Conservation (phyloP, 2,797 vertebrate species). For the Chloroceryle amazona region DNA sequence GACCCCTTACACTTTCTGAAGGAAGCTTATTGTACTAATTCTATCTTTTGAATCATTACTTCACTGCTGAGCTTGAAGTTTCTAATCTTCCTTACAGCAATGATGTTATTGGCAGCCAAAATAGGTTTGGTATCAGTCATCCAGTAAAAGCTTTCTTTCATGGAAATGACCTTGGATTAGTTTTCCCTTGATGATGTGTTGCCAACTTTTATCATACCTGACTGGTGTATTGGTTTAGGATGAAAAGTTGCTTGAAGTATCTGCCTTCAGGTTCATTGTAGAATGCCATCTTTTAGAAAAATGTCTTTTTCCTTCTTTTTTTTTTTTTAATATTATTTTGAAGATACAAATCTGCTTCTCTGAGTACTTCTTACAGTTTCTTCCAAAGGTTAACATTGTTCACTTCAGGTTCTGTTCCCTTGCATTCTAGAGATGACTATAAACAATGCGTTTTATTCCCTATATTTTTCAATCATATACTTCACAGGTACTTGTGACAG, state of each 20-base stretch:
- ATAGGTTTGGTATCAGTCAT: not conserved
- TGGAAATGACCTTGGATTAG: constrained; percentile 6
- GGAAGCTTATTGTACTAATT: constrained; percentile 2
- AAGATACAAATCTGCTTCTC: not conserved
- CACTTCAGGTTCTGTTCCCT: not conserved
- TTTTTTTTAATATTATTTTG: not conserved
- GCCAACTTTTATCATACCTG: not conserved
- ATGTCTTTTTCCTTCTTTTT: too few species aligned
- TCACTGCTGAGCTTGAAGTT: not conserved
- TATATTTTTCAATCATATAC: not conserved
- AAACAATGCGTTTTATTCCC: not conserved
- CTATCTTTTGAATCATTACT: not conserved
- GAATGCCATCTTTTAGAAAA: not conserved
- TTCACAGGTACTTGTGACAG: not conserved
- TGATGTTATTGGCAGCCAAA: not conserved
- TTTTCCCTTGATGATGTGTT: not conserved
- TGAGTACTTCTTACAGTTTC: not conserved
- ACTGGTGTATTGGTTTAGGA: not conserved
- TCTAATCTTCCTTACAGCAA: not conserved
- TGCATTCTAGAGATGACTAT: not conserved
- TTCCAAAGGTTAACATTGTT: not conserved
- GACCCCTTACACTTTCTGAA: not conserved
- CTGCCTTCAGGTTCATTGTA: not conserved
- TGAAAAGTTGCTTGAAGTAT: constrained; percentile 1
- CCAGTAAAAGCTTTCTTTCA: constrained; percentile 45